Evolutionary conservation across 2,797 vertebrate species (phyloP), one percentile per base, ranked within the genome.

Genomic region (Agapornis canus): DNA sequence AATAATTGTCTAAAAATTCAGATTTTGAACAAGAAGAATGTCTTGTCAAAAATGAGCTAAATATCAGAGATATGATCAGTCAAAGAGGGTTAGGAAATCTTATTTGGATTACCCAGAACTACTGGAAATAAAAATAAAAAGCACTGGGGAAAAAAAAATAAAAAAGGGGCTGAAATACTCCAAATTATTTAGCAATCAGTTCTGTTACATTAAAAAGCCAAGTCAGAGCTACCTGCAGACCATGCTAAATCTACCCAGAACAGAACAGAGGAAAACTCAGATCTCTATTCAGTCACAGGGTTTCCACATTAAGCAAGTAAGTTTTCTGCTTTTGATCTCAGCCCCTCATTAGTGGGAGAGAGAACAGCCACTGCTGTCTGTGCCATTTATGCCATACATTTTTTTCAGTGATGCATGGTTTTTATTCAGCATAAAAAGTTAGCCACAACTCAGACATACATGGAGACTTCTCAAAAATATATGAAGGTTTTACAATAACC

Each of bases 321-420:
- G 37, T 78, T 80, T 66, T n/a, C 69, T 68, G 12, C 35, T 81
- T 95, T 81, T 75, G 19, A 52, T 86, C 45, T 89, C 45, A 52
- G 27, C 16, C 17, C 20, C 40, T 75, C 18, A 11, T 81, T 75
- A 78, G 43, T 14, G n/a, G 13, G 27, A 61, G 32, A 71, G 27
- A 32, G 37, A 76, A 26, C 32, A 77, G 21, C 27, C 18, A 8
- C 32, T n/a, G 22, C 32, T 57, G 5, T 56, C 47, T 59, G 29
- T 43, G 15, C 23, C 31, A 27, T 79, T 90, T 75, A 61, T 23
- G 4, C 29, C 0, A 0, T 0, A 2, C 11, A 5, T 64, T 63
- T 32, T 71, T 47, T 91, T 35, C 43, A 39, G 12, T 48, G 29
- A 5, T 84, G 9, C 7, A 14, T 17, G 5, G 10, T n/a, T 90